phyloP scores from a whole-genome alignment of 2,888 invertebrate species.

The Colostygia pectinataria region DNA sequence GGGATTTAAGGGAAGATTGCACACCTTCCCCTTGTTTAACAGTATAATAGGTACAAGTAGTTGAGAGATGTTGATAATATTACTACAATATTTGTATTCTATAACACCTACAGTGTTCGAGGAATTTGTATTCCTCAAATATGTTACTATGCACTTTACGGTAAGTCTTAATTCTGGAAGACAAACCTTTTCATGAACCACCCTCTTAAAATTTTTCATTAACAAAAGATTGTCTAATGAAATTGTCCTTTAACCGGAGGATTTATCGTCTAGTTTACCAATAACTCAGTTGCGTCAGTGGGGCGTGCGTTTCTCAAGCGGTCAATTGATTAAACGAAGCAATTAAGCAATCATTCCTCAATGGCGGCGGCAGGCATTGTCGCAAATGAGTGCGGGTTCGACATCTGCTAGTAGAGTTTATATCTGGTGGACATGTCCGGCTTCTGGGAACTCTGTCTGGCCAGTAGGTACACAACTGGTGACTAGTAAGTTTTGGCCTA shows the following conservation, averaged over 20 bases:
- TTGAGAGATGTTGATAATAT: constrained; percentile 4
- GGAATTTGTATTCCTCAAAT: too few relatives aligned
- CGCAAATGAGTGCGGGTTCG: constrained; percentile 76
- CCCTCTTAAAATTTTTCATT: constrained; percentile 6
- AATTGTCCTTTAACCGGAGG: constrained; percentile 65
- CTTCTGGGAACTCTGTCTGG: constrained; percentile 5
- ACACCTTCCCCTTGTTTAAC: constrained; percentile 5
- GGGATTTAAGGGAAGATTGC: constrained; percentile 21
- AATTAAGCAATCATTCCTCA: constrained; percentile 81
- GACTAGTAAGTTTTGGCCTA: background rate
- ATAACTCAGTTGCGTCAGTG: constrained; percentile 59
- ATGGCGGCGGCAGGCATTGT: constrained; percentile 69
- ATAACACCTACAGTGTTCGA: too few relatives aligned
- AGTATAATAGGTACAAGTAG: background rate
- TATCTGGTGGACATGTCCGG: constrained; percentile 7
- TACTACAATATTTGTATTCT: too few relatives aligned
- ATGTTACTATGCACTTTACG: too few relatives aligned
- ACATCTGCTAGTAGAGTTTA: constrained; percentile 48
- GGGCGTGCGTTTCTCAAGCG: constrained; percentile 69
- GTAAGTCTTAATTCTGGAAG: background rate
- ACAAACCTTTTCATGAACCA: background rate
- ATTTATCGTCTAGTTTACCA: constrained; percentile 71
- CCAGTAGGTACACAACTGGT: background rate
- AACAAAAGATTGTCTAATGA: constrained; percentile 51
- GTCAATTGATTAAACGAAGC: constrained; percentile 83